Conservation (phyloP, 2,797 vertebrate genomes). For the Hoplostethus mediterraneus region DNA sequence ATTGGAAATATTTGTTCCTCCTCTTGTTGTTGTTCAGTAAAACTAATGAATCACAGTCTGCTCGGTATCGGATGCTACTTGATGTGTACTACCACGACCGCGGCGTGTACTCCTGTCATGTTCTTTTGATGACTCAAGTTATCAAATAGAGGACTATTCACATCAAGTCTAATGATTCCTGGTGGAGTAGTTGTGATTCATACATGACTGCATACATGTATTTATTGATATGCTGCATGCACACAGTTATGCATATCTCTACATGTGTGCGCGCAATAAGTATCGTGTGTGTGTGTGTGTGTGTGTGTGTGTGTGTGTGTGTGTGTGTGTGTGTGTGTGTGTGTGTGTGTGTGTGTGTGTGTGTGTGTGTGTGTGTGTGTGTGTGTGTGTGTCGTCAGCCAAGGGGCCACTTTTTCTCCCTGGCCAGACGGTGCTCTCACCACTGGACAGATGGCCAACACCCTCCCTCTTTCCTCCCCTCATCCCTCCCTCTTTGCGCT, state of each 20-base stretch:
- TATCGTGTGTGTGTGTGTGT: slow-evolving; percentile 2
- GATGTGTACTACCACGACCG: too few relatives aligned
- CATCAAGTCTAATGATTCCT: background rate
- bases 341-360: slow-evolving; percentile 14
- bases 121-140: too few relatives aligned
- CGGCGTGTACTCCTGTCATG: too few relatives aligned
- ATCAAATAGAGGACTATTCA: background rate
- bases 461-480: slow-evolving; percentile 71
- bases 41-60: too few relatives aligned
- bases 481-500: slow-evolving; percentile 58
- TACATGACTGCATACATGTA: background rate
- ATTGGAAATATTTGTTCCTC: background rate
- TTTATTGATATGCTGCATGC: background rate
- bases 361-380: slow-evolving; percentile 7
- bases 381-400: slow-evolving; percentile 64
- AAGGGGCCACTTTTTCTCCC: slow-evolving; percentile 77
- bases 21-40: too few relatives aligned
- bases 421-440: slow-evolving; percentile 86
- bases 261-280: slow-evolving; percentile 21
- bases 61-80: too few relatives aligned
- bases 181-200: background rate
- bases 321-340: slow-evolving; percentile 6
- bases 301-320: slow-evolving; percentile 13
- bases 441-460: slow-evolving; percentile 88
- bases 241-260: slow-evolving; percentile 12